Evolutionary conservation across 2,797 vertebrate genomes (phyloP).

Genomic region (Muraenolepis orangiensis): DNA sequence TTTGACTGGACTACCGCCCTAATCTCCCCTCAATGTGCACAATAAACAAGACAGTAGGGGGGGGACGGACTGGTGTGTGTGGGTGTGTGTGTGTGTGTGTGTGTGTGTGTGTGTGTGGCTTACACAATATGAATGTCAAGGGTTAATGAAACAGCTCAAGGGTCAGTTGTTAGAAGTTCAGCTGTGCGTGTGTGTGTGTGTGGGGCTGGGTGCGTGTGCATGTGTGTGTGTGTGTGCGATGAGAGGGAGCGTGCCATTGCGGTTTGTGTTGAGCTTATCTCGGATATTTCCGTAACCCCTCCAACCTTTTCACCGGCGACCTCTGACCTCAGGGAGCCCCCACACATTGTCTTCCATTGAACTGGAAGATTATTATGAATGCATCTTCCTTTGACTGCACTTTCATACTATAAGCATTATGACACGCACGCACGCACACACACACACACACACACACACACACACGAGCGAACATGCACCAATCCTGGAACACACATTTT

Average conservation of each 20-base stretch:
- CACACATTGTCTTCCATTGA: constrained; percentile 33
- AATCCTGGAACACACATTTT: too few species aligned
- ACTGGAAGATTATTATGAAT: constrained; percentile 30
- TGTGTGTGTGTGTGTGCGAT: not conserved
- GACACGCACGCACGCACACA: too few species aligned
- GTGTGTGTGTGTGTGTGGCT: not conserved
- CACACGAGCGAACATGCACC: too few species aligned
- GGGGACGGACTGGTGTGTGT: not conserved
- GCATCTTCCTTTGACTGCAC: too few species aligned
- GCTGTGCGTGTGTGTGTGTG: constrained; percentile 20
- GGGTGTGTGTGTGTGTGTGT: not conserved
- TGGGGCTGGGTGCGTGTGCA: not conserved
- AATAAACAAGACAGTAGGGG: constrained; percentile 22
- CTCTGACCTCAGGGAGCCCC: constrained; percentile 27
- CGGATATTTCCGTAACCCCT: not conserved
- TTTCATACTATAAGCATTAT: too few species aligned
- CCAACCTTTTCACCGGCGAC: constrained; percentile 8
- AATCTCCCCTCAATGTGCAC: constrained; percentile 65
- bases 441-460: too few species aligned
- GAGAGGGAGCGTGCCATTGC: not conserved
- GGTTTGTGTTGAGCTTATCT: not conserved
- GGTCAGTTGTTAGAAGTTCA: constrained; percentile 18
- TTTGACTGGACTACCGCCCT: constrained; percentile 42
- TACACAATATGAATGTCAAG: not conserved
- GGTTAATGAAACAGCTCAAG: not conserved